Evolutionary conservation across 2,888 invertebrate genomes (phyloP).

Genomic region (Sphaerophoria taeniata): DNA sequence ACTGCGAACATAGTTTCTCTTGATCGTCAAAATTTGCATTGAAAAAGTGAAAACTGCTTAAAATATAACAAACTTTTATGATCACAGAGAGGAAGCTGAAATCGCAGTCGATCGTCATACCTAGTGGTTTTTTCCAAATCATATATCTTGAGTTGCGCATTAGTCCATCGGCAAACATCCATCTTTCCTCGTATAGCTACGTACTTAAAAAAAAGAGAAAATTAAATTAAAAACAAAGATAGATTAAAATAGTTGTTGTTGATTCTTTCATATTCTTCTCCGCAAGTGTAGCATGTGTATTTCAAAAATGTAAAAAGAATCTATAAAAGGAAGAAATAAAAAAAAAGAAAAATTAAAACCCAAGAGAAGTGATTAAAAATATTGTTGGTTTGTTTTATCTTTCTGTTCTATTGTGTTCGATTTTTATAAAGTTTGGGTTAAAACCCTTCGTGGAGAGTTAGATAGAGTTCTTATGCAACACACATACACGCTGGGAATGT

Average conservation of each 20-base stretch:
- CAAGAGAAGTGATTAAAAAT: constrained; percentile 63
- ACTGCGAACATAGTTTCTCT: background rate
- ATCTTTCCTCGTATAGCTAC: constrained; percentile 23
- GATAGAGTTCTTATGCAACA: constrained; percentile 3
- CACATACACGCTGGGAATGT: constrained; percentile 26
- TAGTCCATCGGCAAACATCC: constrained; percentile 25
- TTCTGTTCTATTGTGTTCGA: constrained; percentile 34
- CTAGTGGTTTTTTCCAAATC: constrained; percentile 26
- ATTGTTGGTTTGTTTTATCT: constrained; percentile 3
- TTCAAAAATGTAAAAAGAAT: constrained; percentile 29
- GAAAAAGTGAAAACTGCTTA: constrained; percentile 61
- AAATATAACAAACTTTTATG: constrained; percentile 2
- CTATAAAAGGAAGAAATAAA: constrained; percentile 39
- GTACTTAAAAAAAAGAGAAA: constrained; percentile 41
- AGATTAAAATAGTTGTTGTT: constrained; percentile 30
- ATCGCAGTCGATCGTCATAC: constrained; percentile 32
- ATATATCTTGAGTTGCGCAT: background rate
- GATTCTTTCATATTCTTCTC: constrained; percentile 29
- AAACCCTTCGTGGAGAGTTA: constrained; percentile 40
- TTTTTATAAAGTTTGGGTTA: constrained; percentile 52
- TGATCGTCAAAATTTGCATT: constrained; percentile 4
- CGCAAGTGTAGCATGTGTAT: constrained; percentile 48
- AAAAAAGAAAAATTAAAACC: constrained; percentile 33
- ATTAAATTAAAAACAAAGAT: constrained; percentile 40
- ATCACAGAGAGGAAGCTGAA: constrained; percentile 33